Evolutionary conservation across 1,140 invertebrate species (phyloP), one percentile per base, ranked within the genome.

Genomic region (Manduca sexta): DNA sequence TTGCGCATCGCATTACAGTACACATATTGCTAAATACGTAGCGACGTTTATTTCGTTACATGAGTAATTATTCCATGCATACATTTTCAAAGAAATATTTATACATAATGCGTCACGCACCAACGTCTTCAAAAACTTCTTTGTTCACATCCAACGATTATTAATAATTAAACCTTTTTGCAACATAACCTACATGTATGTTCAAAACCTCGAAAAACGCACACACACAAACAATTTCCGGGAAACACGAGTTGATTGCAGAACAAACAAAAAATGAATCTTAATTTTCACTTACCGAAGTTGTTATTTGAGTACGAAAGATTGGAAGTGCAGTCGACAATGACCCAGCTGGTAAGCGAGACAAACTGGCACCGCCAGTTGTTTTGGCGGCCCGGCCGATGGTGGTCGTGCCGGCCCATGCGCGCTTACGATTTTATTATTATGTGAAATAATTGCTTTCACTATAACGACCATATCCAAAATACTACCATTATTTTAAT

Each of bases 291-390:
- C 58, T 45, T 61, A 42, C 30, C 45, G 49, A 52, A 52, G 56
- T 31, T 29, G 46, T 39, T 55, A 60, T 55, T 46, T 56, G 21
- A 5, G 21, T 5, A 3, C 21, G 21, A 5, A 26, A 26, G 21
- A 34, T 59, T 62, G 56, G 56, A 50, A 45, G 55, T 53, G 55
- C 52, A 57, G 44, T 52, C 68, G 58, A 54, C 59, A 64, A 60
- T 69, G 70, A 69, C 65, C 65, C 56, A 60, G 52, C 60, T 57
- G 58, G 56, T 42, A 51, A 59, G 45, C 55, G 60, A 83, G 75
- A 83, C 79, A 53, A 15, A 45, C 59, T 61, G 77, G 76, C 76
- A 72, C 69, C 70, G 63, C 52, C 75, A 81, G 75, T 80, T 78
- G 74, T 84, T 83, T 76, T 80, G 74, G 67, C 65, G 69, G 64